phyloP scores from a whole-genome alignment of 2,113 vertebrate genomes.

The Pagrus major region DNA sequence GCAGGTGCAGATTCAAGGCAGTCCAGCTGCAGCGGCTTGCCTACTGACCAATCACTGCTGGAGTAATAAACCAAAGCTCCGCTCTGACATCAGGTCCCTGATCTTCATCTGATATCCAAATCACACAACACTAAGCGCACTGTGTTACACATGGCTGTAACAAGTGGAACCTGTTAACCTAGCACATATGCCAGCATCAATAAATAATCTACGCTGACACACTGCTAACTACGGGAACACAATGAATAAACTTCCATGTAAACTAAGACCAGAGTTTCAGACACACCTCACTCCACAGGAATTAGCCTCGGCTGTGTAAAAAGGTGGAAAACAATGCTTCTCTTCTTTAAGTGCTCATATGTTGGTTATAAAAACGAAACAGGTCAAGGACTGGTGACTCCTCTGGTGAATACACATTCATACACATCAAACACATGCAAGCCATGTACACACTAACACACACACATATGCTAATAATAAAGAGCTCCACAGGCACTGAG shows the following conservation, averaged over 20 bases:
- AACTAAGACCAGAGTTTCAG: constrained; percentile 51
- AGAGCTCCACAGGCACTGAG: constrained; percentile 73
- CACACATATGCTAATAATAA: constrained; percentile 82
- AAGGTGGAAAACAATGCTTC: constrained; percentile 63
- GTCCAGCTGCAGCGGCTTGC: constrained; percentile 49
- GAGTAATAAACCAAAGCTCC: constrained; percentile 48
- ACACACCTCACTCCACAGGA: constrained; percentile 67
- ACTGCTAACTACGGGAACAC: constrained; percentile 45
- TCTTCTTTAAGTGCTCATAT: constrained; percentile 64
- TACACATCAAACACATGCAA: constrained; percentile 74
- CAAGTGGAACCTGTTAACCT: constrained; percentile 82
- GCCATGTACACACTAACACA: constrained; percentile 61
- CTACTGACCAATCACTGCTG: constrained; percentile 24
- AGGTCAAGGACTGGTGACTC: constrained; percentile 73
- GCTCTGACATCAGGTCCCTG: constrained; percentile 35
- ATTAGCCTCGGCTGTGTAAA: constrained; percentile 43
- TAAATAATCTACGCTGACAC: constrained; percentile 59
- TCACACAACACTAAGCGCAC: constrained; percentile 25
- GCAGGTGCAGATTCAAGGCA: constrained; percentile 72
- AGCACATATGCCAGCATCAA: constrained; percentile 59
- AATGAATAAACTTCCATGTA: constrained; percentile 54
- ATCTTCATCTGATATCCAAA: constrained; percentile 59
- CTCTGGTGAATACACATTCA: constrained; percentile 55
- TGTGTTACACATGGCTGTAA: constrained; percentile 59
- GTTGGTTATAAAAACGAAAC: constrained; percentile 64